Evolutionary conservation across 2,797 vertebrate genomes (phyloP).

Genomic region (Sarcoramphus papa): DNA sequence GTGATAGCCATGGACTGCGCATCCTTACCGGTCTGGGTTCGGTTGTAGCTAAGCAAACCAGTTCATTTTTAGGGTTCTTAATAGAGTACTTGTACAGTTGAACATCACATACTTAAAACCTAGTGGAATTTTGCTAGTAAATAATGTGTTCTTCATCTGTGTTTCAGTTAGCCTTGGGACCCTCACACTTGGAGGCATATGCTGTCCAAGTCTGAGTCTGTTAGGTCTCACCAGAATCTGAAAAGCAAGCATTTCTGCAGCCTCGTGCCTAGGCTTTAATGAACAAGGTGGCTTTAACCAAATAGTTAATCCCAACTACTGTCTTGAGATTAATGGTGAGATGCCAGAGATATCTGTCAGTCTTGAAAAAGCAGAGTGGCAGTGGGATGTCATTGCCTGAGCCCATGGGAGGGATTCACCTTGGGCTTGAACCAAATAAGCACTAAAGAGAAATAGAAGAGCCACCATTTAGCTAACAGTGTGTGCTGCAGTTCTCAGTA

Average conservation of each 20-base stretch:
- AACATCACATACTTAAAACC: accelerated
- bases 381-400: background rate
- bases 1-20: background rate
- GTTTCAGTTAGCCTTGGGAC: background rate
- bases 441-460: background rate
- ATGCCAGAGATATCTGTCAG: background rate
- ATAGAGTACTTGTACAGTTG: background rate
- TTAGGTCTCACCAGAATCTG: background rate
- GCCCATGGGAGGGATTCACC: background rate
- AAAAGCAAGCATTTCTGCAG: background rate
- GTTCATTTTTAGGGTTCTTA: background rate
- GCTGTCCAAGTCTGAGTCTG: background rate
- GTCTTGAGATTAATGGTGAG: background rate
- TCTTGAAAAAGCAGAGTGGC: background rate
- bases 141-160: background rate
- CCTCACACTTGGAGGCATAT: background rate
- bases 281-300: background rate
- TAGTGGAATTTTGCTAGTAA: background rate
- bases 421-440: background rate
- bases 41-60: background rate
- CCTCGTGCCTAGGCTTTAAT: background rate
- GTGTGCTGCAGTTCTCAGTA: background rate
- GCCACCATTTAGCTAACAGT: background rate
- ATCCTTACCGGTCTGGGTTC: background rate
- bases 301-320: background rate